These are phyloP conservation scores for Spilosoma lubricipeda DNA, from an alignment of 2,888 invertebrate genomes.

Conservation along the genomic window DNA sequence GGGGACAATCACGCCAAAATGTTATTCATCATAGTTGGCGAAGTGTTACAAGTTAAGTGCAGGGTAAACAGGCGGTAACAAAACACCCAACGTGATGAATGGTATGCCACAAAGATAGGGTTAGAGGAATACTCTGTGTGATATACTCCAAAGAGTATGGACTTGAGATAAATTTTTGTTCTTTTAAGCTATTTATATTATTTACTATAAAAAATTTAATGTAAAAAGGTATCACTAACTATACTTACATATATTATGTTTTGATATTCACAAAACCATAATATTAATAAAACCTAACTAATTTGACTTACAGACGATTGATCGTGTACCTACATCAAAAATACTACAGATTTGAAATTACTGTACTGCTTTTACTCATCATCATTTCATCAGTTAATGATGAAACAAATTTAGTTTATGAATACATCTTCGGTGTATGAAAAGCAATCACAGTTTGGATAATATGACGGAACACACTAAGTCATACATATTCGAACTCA, in stretches of 20 bases:
- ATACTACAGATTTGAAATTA: neutral
- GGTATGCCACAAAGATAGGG: slow-evolving; percentile 57
- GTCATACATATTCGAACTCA: neutral
- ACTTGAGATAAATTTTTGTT: slow-evolving; percentile 21
- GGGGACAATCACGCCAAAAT: slow-evolving; percentile 37
- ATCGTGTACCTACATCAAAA: too few relatives aligned
- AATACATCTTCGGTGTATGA: neutral
- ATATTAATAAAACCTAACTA: neutral
- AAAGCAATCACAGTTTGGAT: neutral
- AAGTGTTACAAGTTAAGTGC: slow-evolving; percentile 54
- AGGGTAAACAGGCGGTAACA: slow-evolving; percentile 53
- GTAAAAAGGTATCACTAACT: neutral
- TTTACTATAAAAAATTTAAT: neutral
- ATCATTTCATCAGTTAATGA: neutral
- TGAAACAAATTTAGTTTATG: neutral
- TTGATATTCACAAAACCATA: neutral
- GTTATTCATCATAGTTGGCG: slow-evolving; percentile 51
- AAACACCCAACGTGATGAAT: slow-evolving; percentile 57
- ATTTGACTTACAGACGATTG: too few relatives aligned
- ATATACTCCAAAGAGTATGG: slow-evolving; percentile 6
- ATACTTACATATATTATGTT: neutral
- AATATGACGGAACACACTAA: neutral
- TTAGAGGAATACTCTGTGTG: slow-evolving; percentile 48
- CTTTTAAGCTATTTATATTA: neutral
- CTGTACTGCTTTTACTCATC: neutral